Conservation (phyloP, 1,140 invertebrate species). For the Calephelis virginiensis region DNA sequence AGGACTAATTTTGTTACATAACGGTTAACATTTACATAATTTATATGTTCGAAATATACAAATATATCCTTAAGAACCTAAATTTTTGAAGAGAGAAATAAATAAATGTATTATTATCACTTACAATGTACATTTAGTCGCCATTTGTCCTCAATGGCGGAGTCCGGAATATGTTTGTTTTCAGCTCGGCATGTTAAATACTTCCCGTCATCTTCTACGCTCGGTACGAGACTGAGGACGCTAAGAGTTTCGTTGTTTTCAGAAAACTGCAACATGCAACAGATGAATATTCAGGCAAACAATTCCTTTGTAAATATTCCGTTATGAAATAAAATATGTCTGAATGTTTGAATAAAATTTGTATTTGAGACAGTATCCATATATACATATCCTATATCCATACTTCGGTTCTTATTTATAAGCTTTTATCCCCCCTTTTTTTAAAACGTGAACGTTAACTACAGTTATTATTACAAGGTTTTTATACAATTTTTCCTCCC, state of each 20-base stretch:
- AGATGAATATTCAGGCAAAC: slow-evolving; percentile 24
- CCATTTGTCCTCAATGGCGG: slow-evolving; percentile 90
- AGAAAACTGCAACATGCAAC: slow-evolving; percentile 81
- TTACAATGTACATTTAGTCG: slow-evolving; percentile 87
- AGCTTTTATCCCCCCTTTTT: no score
- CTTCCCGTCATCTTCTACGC: slow-evolving; percentile 91
- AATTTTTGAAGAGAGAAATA: no score
- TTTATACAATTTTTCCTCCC: no score
- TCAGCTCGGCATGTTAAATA: slow-evolving; percentile 92
- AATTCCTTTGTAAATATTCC: slow-evolving; percentile 26
- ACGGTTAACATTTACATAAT: no score
- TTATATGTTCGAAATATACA: no score
- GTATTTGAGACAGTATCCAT: background rate
- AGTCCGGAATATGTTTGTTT: slow-evolving; percentile 89
- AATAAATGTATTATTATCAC: slow-evolving; percentile 40
- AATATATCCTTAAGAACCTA: no score
- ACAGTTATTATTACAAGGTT: no score
- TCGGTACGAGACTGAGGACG: slow-evolving; percentile 88
- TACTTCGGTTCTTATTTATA: no score
- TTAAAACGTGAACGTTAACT: no score
- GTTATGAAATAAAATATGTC: background rate
- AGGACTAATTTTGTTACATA: no score
- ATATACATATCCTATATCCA: no score
- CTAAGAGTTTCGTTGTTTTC: slow-evolving; percentile 91
- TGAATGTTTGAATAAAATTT: background rate